Conservation (phyloP, 2,888 invertebrate species). For the Thysanoteuthis rhombus region DNA sequence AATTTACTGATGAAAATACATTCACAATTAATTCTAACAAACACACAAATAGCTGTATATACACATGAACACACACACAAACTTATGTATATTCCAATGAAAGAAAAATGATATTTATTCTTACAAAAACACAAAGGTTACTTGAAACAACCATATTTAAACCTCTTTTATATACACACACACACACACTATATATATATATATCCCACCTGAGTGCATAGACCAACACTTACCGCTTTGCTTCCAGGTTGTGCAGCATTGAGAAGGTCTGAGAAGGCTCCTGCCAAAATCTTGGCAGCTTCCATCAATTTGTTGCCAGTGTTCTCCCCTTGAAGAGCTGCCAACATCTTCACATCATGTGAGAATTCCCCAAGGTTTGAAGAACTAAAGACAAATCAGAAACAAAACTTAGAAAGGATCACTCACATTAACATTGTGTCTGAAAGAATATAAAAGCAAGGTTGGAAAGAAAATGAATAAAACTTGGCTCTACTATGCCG, state of each 20-base stretch:
- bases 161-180: too few species aligned
- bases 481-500: not conserved
- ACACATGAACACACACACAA: too few species aligned
- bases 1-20: too few species aligned
- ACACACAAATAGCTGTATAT: too few species aligned
- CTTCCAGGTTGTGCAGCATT: conserved; percentile 88
- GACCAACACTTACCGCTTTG: conserved; percentile 53
- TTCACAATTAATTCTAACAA: too few species aligned
- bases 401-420: not conserved
- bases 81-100: too few species aligned
- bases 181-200: too few species aligned
- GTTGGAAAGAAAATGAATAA: not conserved
- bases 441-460: too few species aligned
- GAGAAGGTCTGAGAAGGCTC: conserved; percentile 89
- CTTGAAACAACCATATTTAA: too few species aligned
- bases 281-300: conserved; percentile 90
- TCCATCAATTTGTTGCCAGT: conserved; percentile 87
- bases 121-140: too few species aligned
- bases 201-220: too few species aligned
- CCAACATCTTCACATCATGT: conserved; percentile 89
- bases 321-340: conserved; percentile 86
- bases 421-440: not conserved
- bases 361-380: conserved; percentile 96
- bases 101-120: too few species aligned
- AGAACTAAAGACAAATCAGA: conserved; percentile 71